Evolutionary conservation across 2,888 invertebrate genomes (phyloP), one percentile per base, ranked within the genome.

Genomic region (Melanostoma scalare): DNA sequence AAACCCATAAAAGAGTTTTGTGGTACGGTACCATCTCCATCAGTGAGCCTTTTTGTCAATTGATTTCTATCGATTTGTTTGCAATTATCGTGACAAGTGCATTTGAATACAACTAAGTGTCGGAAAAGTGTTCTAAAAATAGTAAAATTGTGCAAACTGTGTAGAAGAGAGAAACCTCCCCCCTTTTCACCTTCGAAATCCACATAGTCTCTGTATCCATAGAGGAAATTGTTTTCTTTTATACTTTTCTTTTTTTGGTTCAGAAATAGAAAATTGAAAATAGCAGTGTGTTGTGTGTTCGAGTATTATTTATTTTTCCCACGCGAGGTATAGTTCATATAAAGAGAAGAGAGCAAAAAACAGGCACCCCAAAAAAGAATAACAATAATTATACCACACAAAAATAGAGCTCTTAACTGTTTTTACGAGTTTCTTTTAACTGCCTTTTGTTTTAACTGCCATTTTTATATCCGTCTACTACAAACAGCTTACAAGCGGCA

Each of bases 401-500:
- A 72, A 10, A 30, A 38, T 52, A 79, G 36, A 56, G 4, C 44
- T 31, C 38, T 1, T 50, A 76, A 76, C 81, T 55, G 81, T 81
- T 81, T 67, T 65, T 72, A 76, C 71, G 53, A 60, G 75, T 55
- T 75, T 63, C 35, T 36, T 46, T 31, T 31, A 8, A 46, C 42
- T 40, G 36, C 36, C 30, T 52, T 36, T 31, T 20, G 20, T 20
- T 61, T 42, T 63, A 60, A 60, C 30, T 68, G 68, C 46, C 53
- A 38, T 50, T 68, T 10, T 52, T 42, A 50, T 35, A 53, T 31
- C 58, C n/a, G 9, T 40, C 6, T 40, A 30, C n/a, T 6, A 35
- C n/a, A 30, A 71, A 20, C 86, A 89, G 89, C 88, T 89, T 89
- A 61, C 89, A 89, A 88, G 89, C 89, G 68, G 88, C 88, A 80